Base-by-base conservation (phyloP, 2,797 vertebrate species). In the Paratrypauchen microcephalus region DNA sequence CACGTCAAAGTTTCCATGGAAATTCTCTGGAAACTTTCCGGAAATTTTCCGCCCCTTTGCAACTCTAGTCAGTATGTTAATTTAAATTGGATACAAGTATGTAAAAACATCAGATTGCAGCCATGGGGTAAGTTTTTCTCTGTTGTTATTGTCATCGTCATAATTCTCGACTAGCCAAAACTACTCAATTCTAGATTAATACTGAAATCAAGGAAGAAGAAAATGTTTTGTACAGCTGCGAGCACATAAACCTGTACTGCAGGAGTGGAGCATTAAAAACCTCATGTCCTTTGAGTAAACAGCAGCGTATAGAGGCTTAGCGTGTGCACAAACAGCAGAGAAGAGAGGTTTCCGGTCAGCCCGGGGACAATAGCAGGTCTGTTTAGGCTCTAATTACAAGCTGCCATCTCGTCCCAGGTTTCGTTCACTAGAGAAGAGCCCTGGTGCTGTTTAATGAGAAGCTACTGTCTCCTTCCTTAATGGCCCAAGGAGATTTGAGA, bases 301-400 rank as follows among this genome's bases (percentile, higher is more conserved):
- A 54, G n/a, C 8, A 21, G 18, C 52, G 5, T 9, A 23, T 23
- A 21, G n/a, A 54, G 52, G 52, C n/a, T 23, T 4, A 23, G 52
- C n/a, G 24, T 21, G 65, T 55, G 48, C 15, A 45, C 18, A 50
- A 24, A 59, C 59, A 71, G 16, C 52, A 21, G 1, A 28, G n/a
- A 8, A 9, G 65, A 30, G 58, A 30, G 1, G 58, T 41, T 59
- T 1, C 18, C 13, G 23, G 32, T 63, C 19, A 18, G 7, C 4
- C 0, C 48, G 0, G 18, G 28, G 36, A 69, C 65, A 84, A 81
- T 70, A 81, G 80, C 72, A 79, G 79, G 72, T 70, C 83, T 62
- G 26, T 19, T 5, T n/a, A 19, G 62, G 64, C 47, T 83, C 62
- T 76, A 78, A 86, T 85, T 80, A 83, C 76, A 74, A 0, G 54